Evolutionary conservation across 2,888 invertebrate genomes (phyloP), one percentile per base, ranked within the genome.

Genomic region (Cynaeus angustus): DNA sequence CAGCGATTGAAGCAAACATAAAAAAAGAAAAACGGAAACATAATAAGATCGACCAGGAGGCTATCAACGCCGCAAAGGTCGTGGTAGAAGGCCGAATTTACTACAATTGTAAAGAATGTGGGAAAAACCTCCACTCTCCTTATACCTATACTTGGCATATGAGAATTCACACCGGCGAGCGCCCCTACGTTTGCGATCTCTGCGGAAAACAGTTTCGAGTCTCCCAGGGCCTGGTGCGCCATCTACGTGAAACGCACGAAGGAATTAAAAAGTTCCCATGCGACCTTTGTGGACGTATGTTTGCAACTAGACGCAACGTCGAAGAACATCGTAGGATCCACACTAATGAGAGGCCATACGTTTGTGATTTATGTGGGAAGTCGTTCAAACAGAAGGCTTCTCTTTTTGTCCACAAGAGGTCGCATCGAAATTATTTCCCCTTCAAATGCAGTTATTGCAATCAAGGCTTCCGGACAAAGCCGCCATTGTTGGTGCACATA

Each of bases 171-270:
- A 89, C 90, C 5, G 91, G 90, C 1, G 91, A 91, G 82, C 85
- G 89, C 50, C 89, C 91, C 0, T 91, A 88, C 81, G 88, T 89
- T 0, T 91, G 91, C 78, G 90, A 91, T 80, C 79, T 90, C 13
- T 91, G 91, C 80, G 91, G 91, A 1, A 90, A 89, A 75, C 88
- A 88, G 78, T 91, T 91, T 83, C 86, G 91, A 14, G 88, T 90
- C n/a, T 89, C 89, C 10, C 88, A 88, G 82, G 91, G 90, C 0
- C 82, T 91, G 21, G 87, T 88, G 48, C 85, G 91, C 0, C 91
- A 91, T 78, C 77, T 91, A 16, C 86, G 87, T 14, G 89, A 90
- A 75, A 91, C 91, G 1, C 91, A 91, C 83, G 88, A 88, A 74
- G 87, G 88, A 1, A 85, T 88, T 3, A 89, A 89, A 71, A 88